These are phyloP conservation scores for Drosophila sp. DNA, from an alignment of 1,140 invertebrate species.

Conservation along the genomic window DNA sequence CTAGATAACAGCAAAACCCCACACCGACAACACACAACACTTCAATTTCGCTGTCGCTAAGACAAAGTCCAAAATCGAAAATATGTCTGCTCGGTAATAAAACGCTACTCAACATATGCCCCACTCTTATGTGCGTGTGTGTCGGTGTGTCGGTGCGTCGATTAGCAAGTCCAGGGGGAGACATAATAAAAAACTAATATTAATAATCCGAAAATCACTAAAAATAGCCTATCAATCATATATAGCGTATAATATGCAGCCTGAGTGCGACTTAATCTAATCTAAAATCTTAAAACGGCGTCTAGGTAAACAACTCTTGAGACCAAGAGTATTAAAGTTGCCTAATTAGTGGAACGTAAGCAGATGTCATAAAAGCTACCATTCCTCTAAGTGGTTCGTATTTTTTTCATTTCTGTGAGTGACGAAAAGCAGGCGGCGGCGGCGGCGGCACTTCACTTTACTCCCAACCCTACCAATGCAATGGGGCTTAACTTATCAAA, in stretches of 20 bases:
- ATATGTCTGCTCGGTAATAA: constrained; percentile 20
- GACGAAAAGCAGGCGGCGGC: too few relatives aligned
- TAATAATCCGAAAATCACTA: constrained; percentile 71
- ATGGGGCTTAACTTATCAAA: constrained; percentile 48
- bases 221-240: constrained; percentile 77
- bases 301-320: constrained; percentile 74
- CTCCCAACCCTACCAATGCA: constrained; percentile 19
- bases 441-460: too few relatives aligned
- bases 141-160: constrained; percentile 13
- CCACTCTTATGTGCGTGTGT: background rate
- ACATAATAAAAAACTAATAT: constrained; percentile 57
- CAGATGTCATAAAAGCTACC: constrained; percentile 47
- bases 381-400: background rate
- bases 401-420: too few relatives aligned
- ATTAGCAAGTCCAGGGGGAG: constrained; percentile 46
- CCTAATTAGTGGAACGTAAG: constrained; percentile 42
- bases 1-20: constrained; percentile 47
- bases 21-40: constrained; percentile 45
- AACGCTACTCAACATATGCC: constrained; percentile 1
- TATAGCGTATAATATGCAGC: constrained; percentile 37
- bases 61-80: constrained; percentile 25
- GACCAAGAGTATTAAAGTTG: constrained; percentile 24
- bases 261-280: constrained; percentile 60
- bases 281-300: constrained; percentile 61
- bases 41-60: constrained; percentile 2